Evolutionary conservation across 2,113 vertebrate species (phyloP).

Genomic region (Sciurus niger): DNA sequence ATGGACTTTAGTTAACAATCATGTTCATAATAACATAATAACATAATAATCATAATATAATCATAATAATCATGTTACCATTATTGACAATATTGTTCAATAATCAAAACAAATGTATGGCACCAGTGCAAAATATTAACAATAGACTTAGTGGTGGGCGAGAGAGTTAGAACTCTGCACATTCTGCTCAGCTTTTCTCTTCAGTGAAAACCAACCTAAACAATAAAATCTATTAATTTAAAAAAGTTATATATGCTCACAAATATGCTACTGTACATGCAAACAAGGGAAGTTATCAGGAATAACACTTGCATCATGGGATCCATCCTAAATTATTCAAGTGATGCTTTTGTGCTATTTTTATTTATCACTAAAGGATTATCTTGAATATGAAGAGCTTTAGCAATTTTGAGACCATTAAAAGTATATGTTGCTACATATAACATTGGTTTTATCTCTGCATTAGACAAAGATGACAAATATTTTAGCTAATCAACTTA

Average conservation of each 20-base stretch:
- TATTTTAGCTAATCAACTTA: slow-evolving; percentile 71
- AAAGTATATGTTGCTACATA: slow-evolving; percentile 38
- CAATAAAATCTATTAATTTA: not conserved
- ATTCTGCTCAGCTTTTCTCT: slow-evolving; percentile 14
- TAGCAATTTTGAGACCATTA: slow-evolving; percentile 38
- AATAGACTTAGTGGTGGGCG: not conserved
- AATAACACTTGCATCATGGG: not conserved
- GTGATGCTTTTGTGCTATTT: slow-evolving; percentile 29
- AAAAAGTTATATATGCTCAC: not conserved
- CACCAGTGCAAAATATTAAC: not conserved
- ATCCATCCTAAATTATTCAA: not conserved
- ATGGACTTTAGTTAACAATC: not conserved
- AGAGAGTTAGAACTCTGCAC: not conserved
- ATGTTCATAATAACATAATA: not conserved
- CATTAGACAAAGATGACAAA: slow-evolving; percentile 66
- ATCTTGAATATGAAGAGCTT: slow-evolving; percentile 7
- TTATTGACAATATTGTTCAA: not conserved
- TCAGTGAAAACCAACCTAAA: not conserved
- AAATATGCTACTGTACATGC: not conserved
- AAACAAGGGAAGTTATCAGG: slow-evolving; percentile 9
- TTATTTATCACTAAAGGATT: slow-evolving; percentile 64
- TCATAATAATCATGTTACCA: no score
- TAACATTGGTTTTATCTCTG: slow-evolving; percentile 27
- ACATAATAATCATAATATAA: no score
- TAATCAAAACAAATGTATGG: not conserved